Base-by-base conservation (phyloP, 2,888 invertebrate genomes). In the Spodoptera littoralis region DNA sequence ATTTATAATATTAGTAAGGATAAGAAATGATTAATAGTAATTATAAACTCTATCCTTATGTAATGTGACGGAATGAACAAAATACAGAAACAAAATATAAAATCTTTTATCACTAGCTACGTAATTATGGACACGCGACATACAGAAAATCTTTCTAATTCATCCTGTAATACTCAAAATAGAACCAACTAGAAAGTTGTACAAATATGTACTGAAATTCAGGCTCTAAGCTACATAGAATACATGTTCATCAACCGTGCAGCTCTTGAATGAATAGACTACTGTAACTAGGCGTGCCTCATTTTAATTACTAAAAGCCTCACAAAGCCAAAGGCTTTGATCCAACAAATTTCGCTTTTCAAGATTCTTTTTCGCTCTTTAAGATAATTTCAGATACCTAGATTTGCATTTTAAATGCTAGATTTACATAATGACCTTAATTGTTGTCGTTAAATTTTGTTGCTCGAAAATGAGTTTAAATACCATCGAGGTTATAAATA, bases 301-400 rank as follows among this genome's bases (percentile, higher is more conserved):
- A 12, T 47, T 63, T 54, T 63, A 62, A 70, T 70, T 70, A 36
- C 56, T 62, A 13, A 49, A 46, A 70, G 4, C 50, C 43, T 27
- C 50, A 43, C 50, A 67, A 51, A 50, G 30, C 49, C 4, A 66
- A 42, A n/a, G 43, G 11, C 44, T 55, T 49, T 45, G 18, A 44
- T 48, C 41, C 13, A 55, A 13, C 1, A 6, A 11, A 46, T 46
- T 64, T 30, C 4, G 5, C 4, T 30, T 30, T n/a, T 30, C 12
- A 48, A 6, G n/a, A 8, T 11, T 4, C 50, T 54, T 42, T 13
- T 30, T 12, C 12, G 18, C 49, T 44, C n/a, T 44, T 46, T 13
- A 4, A n/a, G 4, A n/a, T 24, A 22, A 50, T 66, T 57, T 57
- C 0, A 22, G 24, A 18, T n/a, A 57, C 46, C 9, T 43, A 57